Percentiles rank a stretch among this genome's conserved stretches.
Evolutionary conservation across 2,113 vertebrate species (phyloP).

Genomic region (Saguinus midas): DNA sequence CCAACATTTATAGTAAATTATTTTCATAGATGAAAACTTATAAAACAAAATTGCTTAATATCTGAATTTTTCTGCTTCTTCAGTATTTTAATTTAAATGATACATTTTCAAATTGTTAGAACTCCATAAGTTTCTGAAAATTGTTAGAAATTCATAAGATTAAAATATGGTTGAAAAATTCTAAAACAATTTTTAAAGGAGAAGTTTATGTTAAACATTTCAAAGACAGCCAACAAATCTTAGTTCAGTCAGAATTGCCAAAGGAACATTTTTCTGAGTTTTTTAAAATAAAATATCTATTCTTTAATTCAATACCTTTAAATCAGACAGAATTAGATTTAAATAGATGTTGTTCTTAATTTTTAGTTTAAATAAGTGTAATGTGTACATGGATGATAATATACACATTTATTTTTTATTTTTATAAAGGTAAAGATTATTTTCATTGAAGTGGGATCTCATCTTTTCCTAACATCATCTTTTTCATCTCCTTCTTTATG

Average conservation of each 20-base stretch:
- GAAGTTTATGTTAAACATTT: background rate
- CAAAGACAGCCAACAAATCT: background rate
- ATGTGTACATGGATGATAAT: background rate
- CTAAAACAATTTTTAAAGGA: background rate
- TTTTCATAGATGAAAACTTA: constrained; percentile 18
- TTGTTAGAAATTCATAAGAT: background rate
- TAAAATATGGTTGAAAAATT: background rate
- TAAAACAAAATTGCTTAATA: constrained; percentile 11
- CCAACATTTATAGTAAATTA: background rate
- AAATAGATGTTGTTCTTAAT: background rate
- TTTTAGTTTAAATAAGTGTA: background rate
- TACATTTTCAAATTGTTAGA: background rate
- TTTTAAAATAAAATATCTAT: background rate
- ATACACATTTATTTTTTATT: background rate
- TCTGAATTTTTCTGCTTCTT: background rate
- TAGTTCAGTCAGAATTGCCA: background rate
- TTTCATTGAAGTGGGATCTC: background rate
- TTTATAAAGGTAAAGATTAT: background rate
- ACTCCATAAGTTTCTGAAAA: background rate
- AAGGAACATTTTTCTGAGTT: background rate
- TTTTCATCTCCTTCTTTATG: constrained; percentile 23
- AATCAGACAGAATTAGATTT: constrained; percentile 2
- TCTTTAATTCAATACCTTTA: background rate
- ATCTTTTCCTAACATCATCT: background rate
- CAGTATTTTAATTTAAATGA: background rate